Evolutionary conservation across 2,113 vertebrate species (phyloP), one percentile per base, ranked within the genome.

Genomic region (Tragulus kanchil): DNA sequence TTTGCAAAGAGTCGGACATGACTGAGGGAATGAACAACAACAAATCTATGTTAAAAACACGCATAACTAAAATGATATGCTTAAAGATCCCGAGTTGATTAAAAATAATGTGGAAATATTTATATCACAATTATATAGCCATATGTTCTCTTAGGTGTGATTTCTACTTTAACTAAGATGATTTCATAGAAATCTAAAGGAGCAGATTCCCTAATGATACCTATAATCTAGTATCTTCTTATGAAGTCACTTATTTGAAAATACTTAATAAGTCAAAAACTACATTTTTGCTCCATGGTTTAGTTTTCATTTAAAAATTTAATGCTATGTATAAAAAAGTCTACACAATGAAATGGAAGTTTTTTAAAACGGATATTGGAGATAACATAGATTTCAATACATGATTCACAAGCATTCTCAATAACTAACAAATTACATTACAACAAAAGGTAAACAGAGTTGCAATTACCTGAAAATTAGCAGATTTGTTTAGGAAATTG

Each of bases 171-270:
- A 95, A 96, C 85, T 96, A 81, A 83, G 89, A 67, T 58, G 58
- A 85, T 83, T 95, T 83, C 19, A 84, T 91, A 83, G n/a, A n/a
- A 90, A 78, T 88, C 84, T 73, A 88, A 91, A 86, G 4, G 86
- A 92, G 58, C 6, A 95, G 42, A 31, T 95, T 85, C 65, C 67
- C 84, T 65, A 75, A 15, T 64, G 45, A 65, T 79, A 93, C 36
- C 8, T 88, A 6, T 21, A 92, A 90, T 8, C n/a, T 4, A 65
- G 6, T 4, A 93, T 61, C 52, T 83, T 93, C 26, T 69, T 58
- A 17, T 69, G 69, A 17, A 21, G 94, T 94, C 9, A 61, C 45
- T 97, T 93, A 81, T 56, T 94, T 95, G n/a, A 85, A 93, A 97
- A 67, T 71, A 13, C 50, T 65, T 25, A 90, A 95, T 65, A 3